Evolutionary conservation across 2,888 invertebrate genomes (phyloP).

Genomic region (Fabriciana adippe): DNA sequence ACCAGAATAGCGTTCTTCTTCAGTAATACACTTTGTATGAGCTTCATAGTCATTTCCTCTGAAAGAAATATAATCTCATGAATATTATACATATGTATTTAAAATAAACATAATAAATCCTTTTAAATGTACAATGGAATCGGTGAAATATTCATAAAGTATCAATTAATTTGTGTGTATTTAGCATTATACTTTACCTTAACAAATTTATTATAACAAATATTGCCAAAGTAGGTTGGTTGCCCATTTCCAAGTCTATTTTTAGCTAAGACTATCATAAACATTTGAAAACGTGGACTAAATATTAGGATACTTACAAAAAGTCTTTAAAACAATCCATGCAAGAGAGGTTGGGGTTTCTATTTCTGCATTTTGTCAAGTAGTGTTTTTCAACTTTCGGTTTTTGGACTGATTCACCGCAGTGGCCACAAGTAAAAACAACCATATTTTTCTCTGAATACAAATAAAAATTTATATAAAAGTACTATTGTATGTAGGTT

Average conservation of each 20-base stretch:
- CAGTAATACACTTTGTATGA: conserved; percentile 92
- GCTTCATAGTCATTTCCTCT: conserved; percentile 88
- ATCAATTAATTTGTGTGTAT: too few species aligned
- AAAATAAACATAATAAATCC: not conserved
- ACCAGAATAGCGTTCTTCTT: conserved; percentile 94
- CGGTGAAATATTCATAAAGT: too few species aligned
- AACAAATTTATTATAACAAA: too few species aligned
- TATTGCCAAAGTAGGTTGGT: too few species aligned
- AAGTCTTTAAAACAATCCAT: conserved; percentile 97
- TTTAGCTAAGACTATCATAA: not conserved
- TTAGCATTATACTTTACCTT: too few species aligned
- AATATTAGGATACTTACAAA: conserved; percentile 76
- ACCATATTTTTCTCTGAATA: conserved; percentile 86
- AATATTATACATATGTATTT: not conserved
- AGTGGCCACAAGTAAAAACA: conserved; percentile 95
- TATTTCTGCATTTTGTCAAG: conserved; percentile 86
- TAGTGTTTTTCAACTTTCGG: conserved; percentile 95
- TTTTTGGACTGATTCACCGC: conserved; percentile 95
- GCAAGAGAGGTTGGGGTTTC: conserved; percentile 89
- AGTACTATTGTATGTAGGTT: not conserved
- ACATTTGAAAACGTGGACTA: not conserved
- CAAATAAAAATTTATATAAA: not conserved
- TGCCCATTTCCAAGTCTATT: not conserved
- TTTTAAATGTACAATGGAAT: not conserved
- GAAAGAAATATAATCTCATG: conserved; percentile 49